Evolutionary conservation across 2,113 vertebrate genomes (phyloP), one percentile per base, ranked within the genome.

Genomic region (Tetraodon nigroviridis): DNA sequence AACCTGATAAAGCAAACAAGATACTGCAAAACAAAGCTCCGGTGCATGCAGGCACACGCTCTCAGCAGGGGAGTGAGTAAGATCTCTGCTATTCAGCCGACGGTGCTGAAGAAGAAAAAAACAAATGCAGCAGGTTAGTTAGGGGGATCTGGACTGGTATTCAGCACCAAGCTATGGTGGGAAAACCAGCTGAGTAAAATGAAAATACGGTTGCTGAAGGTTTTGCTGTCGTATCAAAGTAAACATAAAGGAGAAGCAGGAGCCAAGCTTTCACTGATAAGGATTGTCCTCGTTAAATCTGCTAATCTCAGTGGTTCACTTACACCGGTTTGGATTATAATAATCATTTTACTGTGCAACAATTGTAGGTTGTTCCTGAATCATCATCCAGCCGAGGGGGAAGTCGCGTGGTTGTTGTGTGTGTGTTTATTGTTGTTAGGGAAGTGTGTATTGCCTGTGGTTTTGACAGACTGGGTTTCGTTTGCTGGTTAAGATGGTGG

Each of bases 1-100:
- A 66, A 71, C 59, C 42, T 60, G 69, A 76, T 51, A 10, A 69
- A 62, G 32, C 27, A 0, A 22, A 52, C 44, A 32, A 37, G 21
- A 15, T 56, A 46, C 49, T 50, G 22, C 54, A 44, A 50, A 15
- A 61, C n/a, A 57, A 22, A 51, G 53, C n/a, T 55, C 0, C 15
- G 16, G 46, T 27, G 20, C 3, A 40, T 20, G 22, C 19, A 54
- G 21, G 2, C 19, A 42, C 8, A 7, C 7, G 16, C 42, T 17
- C 10, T 16, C 12, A 1, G 16, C 3, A 44, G 13, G 42, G 17
- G 42, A 1, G 16, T 2, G 3, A 42, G 13, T 48, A 17, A 44
- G 24, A 44, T 44, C 10, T 7, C 6, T 13, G 7, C 3, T 57
- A 13, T 37, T 37, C 10, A 37, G 32, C 12, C 1, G 32, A 37